Evolutionary conservation across 1,140 invertebrate genomes (phyloP).

Genomic region (Papilio xuthus): DNA sequence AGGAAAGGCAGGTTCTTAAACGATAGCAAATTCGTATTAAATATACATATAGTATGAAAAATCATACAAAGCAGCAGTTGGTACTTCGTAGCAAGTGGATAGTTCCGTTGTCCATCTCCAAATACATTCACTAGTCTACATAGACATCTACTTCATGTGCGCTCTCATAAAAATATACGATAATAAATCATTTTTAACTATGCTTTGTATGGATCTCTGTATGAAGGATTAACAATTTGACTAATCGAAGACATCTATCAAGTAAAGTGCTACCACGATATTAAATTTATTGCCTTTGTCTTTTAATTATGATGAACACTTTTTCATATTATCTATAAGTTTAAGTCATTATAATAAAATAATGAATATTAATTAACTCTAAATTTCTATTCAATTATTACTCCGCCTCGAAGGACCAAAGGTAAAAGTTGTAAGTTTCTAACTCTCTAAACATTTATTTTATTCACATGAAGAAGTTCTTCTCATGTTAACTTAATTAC

Average conservation of each 20-base stretch:
- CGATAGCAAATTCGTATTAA: conserved; percentile 54
- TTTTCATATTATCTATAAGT: background rate
- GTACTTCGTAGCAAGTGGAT: conserved; percentile 55
- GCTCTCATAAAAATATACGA: conserved; percentile 39
- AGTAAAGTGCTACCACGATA: conserved; percentile 32
- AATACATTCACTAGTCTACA: conserved; percentile 41
- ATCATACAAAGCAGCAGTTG: conserved; percentile 59
- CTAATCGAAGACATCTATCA: conserved; percentile 17
- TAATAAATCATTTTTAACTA: conserved; percentile 34
- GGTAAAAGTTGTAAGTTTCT: background rate
- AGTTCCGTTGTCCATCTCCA: conserved; percentile 52
- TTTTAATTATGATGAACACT: background rate
- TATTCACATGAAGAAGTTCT: background rate
- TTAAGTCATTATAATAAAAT: background rate
- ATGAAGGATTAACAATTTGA: conserved; percentile 31
- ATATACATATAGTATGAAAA: conserved; percentile 49
- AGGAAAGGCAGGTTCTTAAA: conserved; percentile 53
- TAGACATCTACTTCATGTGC: conserved; percentile 48
- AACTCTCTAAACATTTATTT: background rate
- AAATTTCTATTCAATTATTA: background rate
- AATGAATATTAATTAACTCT: too few species aligned
- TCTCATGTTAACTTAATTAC: background rate
- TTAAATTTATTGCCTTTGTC: background rate
- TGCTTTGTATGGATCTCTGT: background rate
- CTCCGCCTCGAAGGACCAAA: background rate